Evolutionary conservation across 92 coral and sea anemone species (phyloP), one percentile per base, ranked within the genome.

Genomic region (Porites divaricata): DNA sequence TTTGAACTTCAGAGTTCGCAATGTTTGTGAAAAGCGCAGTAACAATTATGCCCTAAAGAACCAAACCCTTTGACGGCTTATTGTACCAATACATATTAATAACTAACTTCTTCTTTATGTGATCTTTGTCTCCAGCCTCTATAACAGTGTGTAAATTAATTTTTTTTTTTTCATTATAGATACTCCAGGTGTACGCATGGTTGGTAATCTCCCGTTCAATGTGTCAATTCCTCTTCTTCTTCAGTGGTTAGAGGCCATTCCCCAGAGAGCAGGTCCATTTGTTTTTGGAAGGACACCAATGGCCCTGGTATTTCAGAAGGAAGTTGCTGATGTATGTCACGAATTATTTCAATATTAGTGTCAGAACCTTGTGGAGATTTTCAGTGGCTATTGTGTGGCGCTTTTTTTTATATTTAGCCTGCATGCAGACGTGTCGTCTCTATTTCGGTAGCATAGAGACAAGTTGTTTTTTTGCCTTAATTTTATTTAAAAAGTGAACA

Each of bases 161-260:
- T 41, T 62, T 51, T 2, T 24, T 59, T 50, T 53, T 41, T 74
- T 22, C 65, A 35, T 35, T 35, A 35, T 35, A 97, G 99, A 88
- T 63, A 72, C 85, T 70, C 99, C 99, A 10, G 98, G 99, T 67
- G 95, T 97, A 13, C 89, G 99, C 9, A 91, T 97, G 96, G 90
- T 97, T 13, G 99, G 99, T 14, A 97, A 97, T 63, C 90, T 97
- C 22, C 99, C 99, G 0, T 97, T 97, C 83, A 91, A 91, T 66
- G 98, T 97, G 45, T 97, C 99, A 9, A 95, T 97, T 52, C 99
- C 99, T 52, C 89, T 97, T 59, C 93, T 97, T 24, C 94, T 97
- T 15, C 99, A 97, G 79, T 97, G 99, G 99, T 88, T 97, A 22
- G 95, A 97, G 72, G 99, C 98, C 0, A 95, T 97, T 66, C 91